A percentile compares a stretch with the other conserved stretches of the same genome.
Conservation (phyloP, 2,888 invertebrate genomes). For the Dichetophora obliterata region DNA sequence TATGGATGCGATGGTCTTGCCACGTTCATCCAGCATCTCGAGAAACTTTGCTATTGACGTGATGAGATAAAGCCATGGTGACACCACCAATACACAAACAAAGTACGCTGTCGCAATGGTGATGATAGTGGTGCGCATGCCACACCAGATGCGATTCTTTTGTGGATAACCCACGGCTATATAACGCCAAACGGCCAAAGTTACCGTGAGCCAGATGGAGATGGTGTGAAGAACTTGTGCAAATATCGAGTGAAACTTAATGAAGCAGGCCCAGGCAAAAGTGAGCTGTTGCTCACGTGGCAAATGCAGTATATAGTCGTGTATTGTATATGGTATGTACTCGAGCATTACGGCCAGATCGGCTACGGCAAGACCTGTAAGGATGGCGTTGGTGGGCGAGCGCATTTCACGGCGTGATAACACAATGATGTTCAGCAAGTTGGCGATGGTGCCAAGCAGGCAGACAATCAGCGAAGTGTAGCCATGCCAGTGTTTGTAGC, state of each 20-base stretch:
- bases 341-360: slow-evolving; percentile 95
- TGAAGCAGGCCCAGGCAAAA: slow-evolving; percentile 86
- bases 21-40: slow-evolving; percentile 68
- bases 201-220: slow-evolving; percentile 93
- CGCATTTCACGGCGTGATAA: slow-evolving; percentile 90
- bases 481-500: slow-evolving; percentile 84
- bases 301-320: slow-evolving; percentile 78
- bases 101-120: slow-evolving; percentile 85
- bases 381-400: slow-evolving; percentile 91
- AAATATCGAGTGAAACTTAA: slow-evolving; percentile 92
- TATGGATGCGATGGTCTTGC: slow-evolving; percentile 56
- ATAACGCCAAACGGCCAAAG: slow-evolving; percentile 93
- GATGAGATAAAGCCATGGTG: slow-evolving; percentile 81
- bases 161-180: slow-evolving; percentile 88
- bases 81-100: slow-evolving; percentile 81
- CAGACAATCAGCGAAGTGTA: slow-evolving; percentile 89
- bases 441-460: slow-evolving; percentile 89
- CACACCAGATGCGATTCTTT: slow-evolving; percentile 85
- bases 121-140: slow-evolving; percentile 80
- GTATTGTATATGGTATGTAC: slow-evolving; percentile 90
- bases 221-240: slow-evolving; percentile 91
- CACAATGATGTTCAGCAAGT: slow-evolving; percentile 92
- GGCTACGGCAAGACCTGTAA: slow-evolving; percentile 90
- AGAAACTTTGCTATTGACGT: slow-evolving; percentile 78
- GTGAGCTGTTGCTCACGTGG: slow-evolving; percentile 72